Evolutionary conservation across 2,113 vertebrate species (phyloP), one percentile per base, ranked within the genome.

Genomic region (human (Homo sapiens)): DNA sequence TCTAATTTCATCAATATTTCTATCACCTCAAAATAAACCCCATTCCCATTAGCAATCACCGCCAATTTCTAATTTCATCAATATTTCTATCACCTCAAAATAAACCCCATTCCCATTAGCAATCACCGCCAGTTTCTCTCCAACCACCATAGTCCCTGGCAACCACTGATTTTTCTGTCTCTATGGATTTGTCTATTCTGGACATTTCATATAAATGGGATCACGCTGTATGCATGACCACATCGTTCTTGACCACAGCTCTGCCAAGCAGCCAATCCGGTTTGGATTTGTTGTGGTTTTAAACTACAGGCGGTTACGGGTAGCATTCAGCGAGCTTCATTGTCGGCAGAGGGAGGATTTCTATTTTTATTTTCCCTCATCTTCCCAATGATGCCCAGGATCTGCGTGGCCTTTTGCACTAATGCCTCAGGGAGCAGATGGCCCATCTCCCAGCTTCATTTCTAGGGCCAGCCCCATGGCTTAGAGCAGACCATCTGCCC

Each of bases 171-270:
- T 55, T 64, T 55, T 59, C 95, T 57, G 22, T 70, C 61, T 78
- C n/a, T 52, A 1, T 55, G 8, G 11, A 50, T 61, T 10, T 55
- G 17, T 93, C 76, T 59, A 0, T 72, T 32, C 52, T 70, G 72
- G 73, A 43, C 30, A 6, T 12, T 3, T 32, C 22, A 27, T 13
- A 18, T 38, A n/a, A 23, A 23, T 7, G 8, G 52, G 38, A 17
- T 52, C 79, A 3, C 6, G 2, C 3, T 11, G 17, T 5, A 0
- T 10, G 13, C 8, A 0, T 11, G 30, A 52, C 89, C 20, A 5
- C 3, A 0, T 8, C 18, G 55, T 92, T 73, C 52, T 13, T 61
- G 18, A 45, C 40, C 76, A 61, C 32, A 76, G 64, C 48, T 23
- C 57, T 80, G n/a, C 75, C 80, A 70, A 68, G 12, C 3, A 61